Percentiles rank a stretch among this genome's conserved stretches.
Evolutionary conservation across 23 tunicate genomes (phyloP).

Genomic region (Trididemnum nubilum): DNA sequence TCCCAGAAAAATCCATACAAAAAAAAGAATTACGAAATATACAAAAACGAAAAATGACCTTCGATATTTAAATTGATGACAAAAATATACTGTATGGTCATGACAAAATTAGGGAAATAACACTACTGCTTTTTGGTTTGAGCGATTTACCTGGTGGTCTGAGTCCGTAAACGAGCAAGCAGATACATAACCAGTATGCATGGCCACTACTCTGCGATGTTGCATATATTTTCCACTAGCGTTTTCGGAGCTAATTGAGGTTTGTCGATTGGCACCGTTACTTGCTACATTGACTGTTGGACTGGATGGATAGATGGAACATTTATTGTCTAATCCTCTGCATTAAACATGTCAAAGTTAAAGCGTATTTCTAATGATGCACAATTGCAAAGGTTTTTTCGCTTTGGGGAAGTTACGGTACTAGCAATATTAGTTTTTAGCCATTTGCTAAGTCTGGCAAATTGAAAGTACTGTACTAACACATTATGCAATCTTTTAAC

Average conservation of each 20-base stretch:
- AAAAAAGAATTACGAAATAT: too few species aligned
- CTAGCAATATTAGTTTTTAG: too few species aligned
- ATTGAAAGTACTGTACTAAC: too few species aligned
- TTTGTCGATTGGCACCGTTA: background rate
- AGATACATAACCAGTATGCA: slow-evolving; percentile 96
- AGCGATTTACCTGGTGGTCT: slow-evolving; percentile 62
- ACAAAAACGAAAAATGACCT: too few species aligned
- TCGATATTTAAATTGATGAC: too few species aligned
- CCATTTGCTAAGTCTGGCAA: too few species aligned
- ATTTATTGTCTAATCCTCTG: slow-evolving; percentile 92
- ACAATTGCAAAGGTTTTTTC: background rate
- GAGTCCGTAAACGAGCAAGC: slow-evolving; percentile 86
- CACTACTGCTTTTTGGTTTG: too few species aligned
- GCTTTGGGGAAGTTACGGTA: too few species aligned
- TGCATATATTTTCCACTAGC: slow-evolving; percentile 40
- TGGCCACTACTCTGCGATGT: slow-evolving; percentile 88
- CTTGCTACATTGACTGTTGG: background rate
- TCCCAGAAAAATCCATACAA: too few species aligned
- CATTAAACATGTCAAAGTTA: background rate
- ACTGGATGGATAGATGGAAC: slow-evolving; percentile 66
- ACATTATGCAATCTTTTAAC: too few species aligned
- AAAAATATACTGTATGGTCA: too few species aligned
- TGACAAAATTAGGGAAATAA: too few species aligned
- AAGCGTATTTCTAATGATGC: background rate
- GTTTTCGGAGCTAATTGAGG: background rate